These are phyloP conservation scores for Eugnorisma glareosa DNA, from an alignment of 2,888 invertebrate species.

Conservation along the genomic window DNA sequence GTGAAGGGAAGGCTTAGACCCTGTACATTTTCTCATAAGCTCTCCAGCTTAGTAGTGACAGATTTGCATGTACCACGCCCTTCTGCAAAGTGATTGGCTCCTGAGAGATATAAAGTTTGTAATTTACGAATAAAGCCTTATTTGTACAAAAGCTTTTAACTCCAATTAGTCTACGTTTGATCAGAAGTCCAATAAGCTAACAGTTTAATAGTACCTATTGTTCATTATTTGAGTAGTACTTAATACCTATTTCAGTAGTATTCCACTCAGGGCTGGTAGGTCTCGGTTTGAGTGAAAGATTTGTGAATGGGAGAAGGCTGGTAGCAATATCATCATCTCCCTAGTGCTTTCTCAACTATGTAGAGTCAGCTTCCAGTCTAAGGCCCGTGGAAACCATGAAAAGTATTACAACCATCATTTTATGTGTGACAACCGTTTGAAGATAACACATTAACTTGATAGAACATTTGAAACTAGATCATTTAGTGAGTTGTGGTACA, in stretches of 20 bases:
- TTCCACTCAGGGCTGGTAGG: conserved; percentile 9
- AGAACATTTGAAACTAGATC: no score
- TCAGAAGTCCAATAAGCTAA: conserved; percentile 33
- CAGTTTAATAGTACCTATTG: not conserved
- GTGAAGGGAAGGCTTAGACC: no score
- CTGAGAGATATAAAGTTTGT: not conserved
- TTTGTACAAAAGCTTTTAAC: conserved; percentile 45
- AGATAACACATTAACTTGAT: no score
- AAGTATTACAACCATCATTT: no score
- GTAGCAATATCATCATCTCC: no score
- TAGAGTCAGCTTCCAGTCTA: no score
- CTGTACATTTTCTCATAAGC: not conserved
- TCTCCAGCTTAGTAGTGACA: not conserved
- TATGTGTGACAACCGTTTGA: no score
- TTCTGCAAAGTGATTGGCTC: conserved; percentile 19
- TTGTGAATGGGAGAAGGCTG: no score
- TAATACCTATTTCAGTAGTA: not conserved
- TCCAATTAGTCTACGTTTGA: conserved; percentile 32
- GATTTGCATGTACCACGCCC: conserved; percentile 3
- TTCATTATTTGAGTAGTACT: conserved; percentile 8
- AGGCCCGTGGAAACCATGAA: no score
- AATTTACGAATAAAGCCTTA: conserved; percentile 3
- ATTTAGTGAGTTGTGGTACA: no score
- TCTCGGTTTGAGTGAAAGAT: not conserved
- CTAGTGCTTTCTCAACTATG: no score